These are phyloP conservation scores for Corvus cornix DNA, from an alignment of 2,113 vertebrate species.

Conservation along the genomic window DNA sequence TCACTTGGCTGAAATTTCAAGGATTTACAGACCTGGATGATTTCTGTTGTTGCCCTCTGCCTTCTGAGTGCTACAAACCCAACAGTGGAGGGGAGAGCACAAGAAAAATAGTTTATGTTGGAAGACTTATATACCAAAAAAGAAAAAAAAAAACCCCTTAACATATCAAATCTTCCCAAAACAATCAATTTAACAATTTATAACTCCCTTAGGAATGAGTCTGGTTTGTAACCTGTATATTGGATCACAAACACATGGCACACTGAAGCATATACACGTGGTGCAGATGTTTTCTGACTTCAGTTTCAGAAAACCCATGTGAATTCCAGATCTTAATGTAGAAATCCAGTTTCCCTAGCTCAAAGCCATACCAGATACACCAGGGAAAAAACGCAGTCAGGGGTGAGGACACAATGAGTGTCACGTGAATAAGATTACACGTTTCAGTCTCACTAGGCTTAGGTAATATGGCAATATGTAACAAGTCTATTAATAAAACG, in stretches of 20 bases:
- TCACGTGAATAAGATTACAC: neutral
- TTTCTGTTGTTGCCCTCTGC: neutral
- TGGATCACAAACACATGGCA: neutral
- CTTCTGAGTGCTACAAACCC: neutral
- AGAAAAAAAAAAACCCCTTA: neutral
- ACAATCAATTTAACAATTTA: neutral
- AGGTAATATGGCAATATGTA: neutral
- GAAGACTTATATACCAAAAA: neutral
- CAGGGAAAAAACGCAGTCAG: accelerated
- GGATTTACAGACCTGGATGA: neutral
- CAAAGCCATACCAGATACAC: neutral
- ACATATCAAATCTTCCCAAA: neutral
- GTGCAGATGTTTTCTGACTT: neutral
- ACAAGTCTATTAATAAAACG: neutral
- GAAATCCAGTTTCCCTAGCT: neutral
- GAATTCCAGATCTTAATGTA: neutral
- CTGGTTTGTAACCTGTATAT: neutral
- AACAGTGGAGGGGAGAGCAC: neutral
- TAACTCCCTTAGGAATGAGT: neutral
- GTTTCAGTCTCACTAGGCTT: neutral
- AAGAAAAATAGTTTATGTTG: neutral
- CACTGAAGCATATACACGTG: accelerated
- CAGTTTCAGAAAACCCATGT: neutral
- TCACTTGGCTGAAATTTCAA: neutral
- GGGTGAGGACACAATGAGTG: neutral